Evolutionary conservation across 2,888 invertebrate genomes (phyloP).

Genomic region (Laspeyria flexula): DNA sequence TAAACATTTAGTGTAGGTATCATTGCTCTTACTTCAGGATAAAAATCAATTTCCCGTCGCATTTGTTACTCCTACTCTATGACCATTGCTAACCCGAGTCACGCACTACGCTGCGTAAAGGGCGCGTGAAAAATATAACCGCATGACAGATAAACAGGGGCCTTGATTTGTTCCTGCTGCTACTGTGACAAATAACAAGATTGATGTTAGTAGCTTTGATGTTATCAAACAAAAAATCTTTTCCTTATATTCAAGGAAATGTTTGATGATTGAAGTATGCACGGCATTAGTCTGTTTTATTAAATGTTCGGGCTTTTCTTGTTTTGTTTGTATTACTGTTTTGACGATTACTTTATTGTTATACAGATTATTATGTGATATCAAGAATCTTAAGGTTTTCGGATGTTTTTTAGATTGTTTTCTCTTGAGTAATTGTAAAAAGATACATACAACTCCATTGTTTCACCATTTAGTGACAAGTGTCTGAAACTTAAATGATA

Average conservation of each 20-base stretch:
- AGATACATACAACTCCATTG: too few species aligned
- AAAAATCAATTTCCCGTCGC: constrained; percentile 12
- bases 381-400: too few species aligned
- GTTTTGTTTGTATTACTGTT: too few species aligned
- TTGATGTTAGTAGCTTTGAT: constrained; percentile 39
- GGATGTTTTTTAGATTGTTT: too few species aligned
- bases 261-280: constrained; percentile 8
- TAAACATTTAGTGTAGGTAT: too few species aligned
- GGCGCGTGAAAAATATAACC: constrained; percentile 66
- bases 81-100: constrained; percentile 51
- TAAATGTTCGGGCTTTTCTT: too few species aligned
- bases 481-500: too few species aligned
- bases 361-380: too few species aligned
- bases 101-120: constrained; percentile 50
- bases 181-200: constrained; percentile 51
- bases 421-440: too few species aligned
- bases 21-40: background rate
- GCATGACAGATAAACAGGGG: constrained; percentile 57
- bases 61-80: constrained; percentile 44
- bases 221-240: constrained; percentile 33
- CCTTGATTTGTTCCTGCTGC: constrained; percentile 63
- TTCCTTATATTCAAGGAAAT: constrained; percentile 24
- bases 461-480: too few species aligned
- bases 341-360: too few species aligned
- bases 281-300: background rate